Evolutionary conservation across 2,113 vertebrate species (phyloP).

Genomic region (Etia nguti): DNA sequence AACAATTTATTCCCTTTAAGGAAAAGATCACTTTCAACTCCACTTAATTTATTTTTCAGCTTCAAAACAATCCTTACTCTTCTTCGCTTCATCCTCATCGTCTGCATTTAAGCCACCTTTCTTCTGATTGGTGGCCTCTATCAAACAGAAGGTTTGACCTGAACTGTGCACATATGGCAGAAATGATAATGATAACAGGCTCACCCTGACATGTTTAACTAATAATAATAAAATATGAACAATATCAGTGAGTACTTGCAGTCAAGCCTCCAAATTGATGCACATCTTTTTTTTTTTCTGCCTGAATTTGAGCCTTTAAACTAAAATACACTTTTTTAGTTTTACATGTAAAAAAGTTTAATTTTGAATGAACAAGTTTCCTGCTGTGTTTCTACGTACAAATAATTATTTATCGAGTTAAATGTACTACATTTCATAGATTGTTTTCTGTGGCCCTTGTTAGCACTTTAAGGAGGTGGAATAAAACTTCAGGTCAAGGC

Average conservation of each 20-base stretch:
- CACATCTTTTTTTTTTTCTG: not conserved
- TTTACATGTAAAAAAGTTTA: not conserved
- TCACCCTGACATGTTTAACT: not conserved
- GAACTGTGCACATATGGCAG: not conserved
- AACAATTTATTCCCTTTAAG: not conserved
- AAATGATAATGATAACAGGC: not conserved
- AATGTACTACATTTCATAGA: not conserved
- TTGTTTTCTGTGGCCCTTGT: not conserved
- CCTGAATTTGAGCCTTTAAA: not conserved
- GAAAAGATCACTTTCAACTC: rapidly evolving
- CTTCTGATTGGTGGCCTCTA: not conserved
- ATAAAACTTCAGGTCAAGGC: constrained; percentile 78
- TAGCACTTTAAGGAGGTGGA: not conserved
- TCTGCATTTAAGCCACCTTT: not conserved
- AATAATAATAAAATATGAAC: not conserved
- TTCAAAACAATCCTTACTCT: not conserved
- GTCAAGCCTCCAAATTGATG: not conserved
- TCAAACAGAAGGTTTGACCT: not conserved
- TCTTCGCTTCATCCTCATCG: not conserved
- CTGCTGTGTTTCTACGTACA: not conserved
- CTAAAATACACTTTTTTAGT: not conserved
- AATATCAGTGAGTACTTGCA: not conserved
- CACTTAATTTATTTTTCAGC: not conserved
- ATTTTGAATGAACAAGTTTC: rapidly evolving
- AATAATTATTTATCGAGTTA: not conserved